These are phyloP conservation scores for Sesia apiformis DNA, from an alignment of 2,888 invertebrate species.

Conservation along the genomic window DNA sequence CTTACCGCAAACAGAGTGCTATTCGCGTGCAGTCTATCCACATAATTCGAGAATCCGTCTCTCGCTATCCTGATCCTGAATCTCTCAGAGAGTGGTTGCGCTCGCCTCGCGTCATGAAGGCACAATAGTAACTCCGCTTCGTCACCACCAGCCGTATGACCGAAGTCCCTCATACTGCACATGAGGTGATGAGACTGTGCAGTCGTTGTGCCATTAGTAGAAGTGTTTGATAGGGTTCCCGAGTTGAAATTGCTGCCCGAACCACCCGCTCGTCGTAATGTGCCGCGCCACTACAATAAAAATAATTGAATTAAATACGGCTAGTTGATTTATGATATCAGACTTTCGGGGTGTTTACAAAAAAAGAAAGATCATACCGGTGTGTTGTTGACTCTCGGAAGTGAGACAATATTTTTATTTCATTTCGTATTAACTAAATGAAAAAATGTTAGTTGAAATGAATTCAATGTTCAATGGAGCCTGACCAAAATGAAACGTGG, in stretches of 20 bases:
- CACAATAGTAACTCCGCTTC: constrained; percentile 92
- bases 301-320: neutral
- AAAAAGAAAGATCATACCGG: no score
- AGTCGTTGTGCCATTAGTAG: constrained; percentile 26
- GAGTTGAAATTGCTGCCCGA: constrained; percentile 65
- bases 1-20: constrained; percentile 90
- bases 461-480: no score
- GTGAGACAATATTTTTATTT: no score
- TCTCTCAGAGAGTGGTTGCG: constrained; percentile 88
- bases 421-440: no score
- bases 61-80: constrained; percentile 92
- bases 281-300: constrained; percentile 58
- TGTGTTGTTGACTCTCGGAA: no score
- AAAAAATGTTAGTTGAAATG: no score
- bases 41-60: constrained; percentile 92
- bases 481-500: no score
- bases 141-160: constrained; percentile 90
- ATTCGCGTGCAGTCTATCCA: constrained; percentile 89
- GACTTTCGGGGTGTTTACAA: no score
- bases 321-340: no score
- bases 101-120: constrained; percentile 85
- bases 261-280: constrained; percentile 59
- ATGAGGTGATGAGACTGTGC: constrained; percentile 78
- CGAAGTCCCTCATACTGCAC: constrained; percentile 92
- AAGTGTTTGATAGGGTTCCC: constrained; percentile 49